phyloP scores from a whole-genome alignment of 2,113 vertebrate species.

The Mobula birostris region DNA sequence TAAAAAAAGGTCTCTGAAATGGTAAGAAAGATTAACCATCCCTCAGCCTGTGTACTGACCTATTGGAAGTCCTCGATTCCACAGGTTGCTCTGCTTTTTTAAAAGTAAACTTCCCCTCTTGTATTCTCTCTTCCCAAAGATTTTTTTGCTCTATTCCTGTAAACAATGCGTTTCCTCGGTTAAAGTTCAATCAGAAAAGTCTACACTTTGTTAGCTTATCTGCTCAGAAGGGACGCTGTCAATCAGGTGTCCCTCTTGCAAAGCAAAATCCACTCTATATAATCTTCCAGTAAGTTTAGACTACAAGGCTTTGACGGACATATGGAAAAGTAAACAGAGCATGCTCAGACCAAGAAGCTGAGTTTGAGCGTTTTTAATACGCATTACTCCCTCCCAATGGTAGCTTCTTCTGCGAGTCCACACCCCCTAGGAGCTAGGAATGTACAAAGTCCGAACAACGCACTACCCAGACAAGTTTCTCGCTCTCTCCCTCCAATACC shows the following conservation, averaged over 20 bases:
- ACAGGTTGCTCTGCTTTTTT: conserved; percentile 13
- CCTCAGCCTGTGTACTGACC: conserved; percentile 16
- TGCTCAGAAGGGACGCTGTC: conserved; percentile 42
- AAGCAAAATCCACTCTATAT: conserved; percentile 58
- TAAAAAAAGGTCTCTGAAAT: background rate
- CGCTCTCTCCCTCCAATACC: background rate
- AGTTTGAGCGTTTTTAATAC: conserved; percentile 68
- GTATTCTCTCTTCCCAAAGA: background rate
- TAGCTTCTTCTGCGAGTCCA: conserved; percentile 49
- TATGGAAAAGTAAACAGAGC: conserved; percentile 60
- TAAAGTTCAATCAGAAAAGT: background rate
- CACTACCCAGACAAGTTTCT: conserved; percentile 50
- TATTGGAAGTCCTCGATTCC: background rate
- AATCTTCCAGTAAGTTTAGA: conserved; percentile 65
- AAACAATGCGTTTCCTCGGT: conserved; percentile 1
- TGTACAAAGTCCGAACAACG: conserved; percentile 69
- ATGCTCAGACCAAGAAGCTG: conserved; percentile 65
- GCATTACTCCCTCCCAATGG: conserved; percentile 79
- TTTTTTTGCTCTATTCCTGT: conserved; percentile 9
- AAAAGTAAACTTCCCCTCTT: conserved; percentile 21
- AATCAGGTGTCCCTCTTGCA: conserved; percentile 46
- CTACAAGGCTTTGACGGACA: conserved; percentile 68
- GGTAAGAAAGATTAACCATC: background rate
- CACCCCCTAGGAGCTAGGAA: conserved; percentile 67
- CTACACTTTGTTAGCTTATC: background rate